These are phyloP conservation scores for Dysdera silvatica DNA, from an alignment of 1,140 invertebrate genomes.

Conservation along the genomic window DNA sequence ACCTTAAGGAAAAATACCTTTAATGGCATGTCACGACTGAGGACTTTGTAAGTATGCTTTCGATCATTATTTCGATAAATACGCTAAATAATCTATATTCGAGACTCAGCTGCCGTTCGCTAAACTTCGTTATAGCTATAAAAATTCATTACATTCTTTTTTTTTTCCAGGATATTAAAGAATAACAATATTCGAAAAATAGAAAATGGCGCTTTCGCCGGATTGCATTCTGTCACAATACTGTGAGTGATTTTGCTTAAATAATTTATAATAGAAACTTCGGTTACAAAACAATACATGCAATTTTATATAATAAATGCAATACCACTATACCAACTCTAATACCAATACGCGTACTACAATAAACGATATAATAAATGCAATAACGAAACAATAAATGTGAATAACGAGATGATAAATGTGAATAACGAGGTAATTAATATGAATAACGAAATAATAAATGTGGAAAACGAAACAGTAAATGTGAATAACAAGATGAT, in stretches of 20 bases:
- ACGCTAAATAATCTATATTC: too few relatives aligned
- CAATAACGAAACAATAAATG: too few relatives aligned
- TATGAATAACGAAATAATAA: too few relatives aligned
- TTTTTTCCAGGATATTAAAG: conserved; percentile 35
- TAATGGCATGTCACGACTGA: conserved; percentile 13
- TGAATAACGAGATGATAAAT: too few relatives aligned
- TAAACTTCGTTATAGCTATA: background rate
- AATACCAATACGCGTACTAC: too few relatives aligned
- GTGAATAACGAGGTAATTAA: too few relatives aligned
- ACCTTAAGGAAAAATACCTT: conserved; percentile 15
- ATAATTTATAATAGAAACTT: background rate
- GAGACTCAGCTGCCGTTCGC: background rate
- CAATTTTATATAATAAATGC: too few relatives aligned
- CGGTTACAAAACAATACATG: too few relatives aligned
- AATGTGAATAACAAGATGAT: too few relatives aligned
- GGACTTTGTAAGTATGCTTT: conserved; percentile 26
- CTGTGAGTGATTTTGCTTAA: conserved; percentile 36
- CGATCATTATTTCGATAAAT: background rate
- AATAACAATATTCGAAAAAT: conserved; percentile 39
- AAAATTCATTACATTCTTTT: background rate
- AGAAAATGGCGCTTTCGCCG: conserved; percentile 42
- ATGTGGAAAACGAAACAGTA: too few relatives aligned
- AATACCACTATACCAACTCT: too few relatives aligned
- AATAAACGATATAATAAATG: too few relatives aligned
- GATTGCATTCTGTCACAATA: conserved; percentile 34